Evolutionary conservation across 2,113 vertebrate species (phyloP), one percentile per base, ranked within the genome.

Genomic region (Triplophysa dalaica): DNA sequence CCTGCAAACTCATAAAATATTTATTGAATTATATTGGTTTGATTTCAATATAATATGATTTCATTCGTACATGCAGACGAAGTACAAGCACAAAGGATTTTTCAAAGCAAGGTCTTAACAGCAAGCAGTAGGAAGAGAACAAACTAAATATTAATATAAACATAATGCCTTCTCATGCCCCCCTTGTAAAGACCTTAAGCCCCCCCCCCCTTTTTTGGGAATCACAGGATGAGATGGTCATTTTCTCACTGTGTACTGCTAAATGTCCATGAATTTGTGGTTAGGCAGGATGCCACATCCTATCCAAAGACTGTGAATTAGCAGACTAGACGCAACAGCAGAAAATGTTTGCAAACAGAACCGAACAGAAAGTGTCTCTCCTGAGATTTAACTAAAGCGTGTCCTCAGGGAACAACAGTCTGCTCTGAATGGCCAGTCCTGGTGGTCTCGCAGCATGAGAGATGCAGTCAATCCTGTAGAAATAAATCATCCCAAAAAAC

Each of bases 321-420:
- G 29, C 13, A 56, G 50, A 22, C 26, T n/a, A 69, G 8, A 45
- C 41, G 58, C 21, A 75, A 22, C 60, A n/a, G 16, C 72, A 38
- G 43, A 66, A 63, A 65, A 61, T 64, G 48, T 41, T 56, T 65
- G 68, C 33, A 43, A 73, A 80, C 80, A 73, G 52, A 64, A 70
- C 68, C 48, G 60, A 64, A 70, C 68, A 56, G 73, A 43, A 73
- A 45, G 65, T 21, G 65, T 52, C 26, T 79, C 70, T 74, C 14
- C 52, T 8, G 41, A 80, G 69, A 75, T 81, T 70, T 70, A 67
- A 33, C 61, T 69, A 62, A 63, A 67, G 48, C 58, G 11, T 75
- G 58, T 50, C 63, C 58, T 52, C 58, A 54, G 70, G 56, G 48
- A n/a, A 64, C 65, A 75, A 62, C 50, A 48, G 54, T 60, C 41